These are phyloP conservation scores for Eupelmus urozonus DNA, from an alignment of 2,888 invertebrate species.

Conservation along the genomic window DNA sequence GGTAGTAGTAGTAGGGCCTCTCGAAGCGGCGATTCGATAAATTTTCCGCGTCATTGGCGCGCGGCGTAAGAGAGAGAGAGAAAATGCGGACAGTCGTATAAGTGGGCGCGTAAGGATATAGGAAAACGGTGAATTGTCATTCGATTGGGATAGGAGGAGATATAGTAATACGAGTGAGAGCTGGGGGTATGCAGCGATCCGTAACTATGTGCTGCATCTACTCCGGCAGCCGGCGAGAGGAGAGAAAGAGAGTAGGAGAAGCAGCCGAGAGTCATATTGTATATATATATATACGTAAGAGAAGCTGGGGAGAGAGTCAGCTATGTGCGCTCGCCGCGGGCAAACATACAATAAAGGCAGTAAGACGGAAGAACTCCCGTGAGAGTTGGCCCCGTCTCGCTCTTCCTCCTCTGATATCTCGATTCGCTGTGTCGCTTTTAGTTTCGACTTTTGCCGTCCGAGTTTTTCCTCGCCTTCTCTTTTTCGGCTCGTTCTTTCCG, in stretches of 20 bases:
- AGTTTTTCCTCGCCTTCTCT: constrained; percentile 15
- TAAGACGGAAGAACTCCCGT: constrained; percentile 68
- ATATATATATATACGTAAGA: constrained; percentile 15
- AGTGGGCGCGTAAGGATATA: constrained; percentile 45
- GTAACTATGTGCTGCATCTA: constrained; percentile 58
- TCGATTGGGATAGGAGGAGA: constrained; percentile 37
- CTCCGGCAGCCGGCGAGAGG: constrained; percentile 17
- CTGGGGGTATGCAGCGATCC: constrained; percentile 42
- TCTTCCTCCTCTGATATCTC: constrained; percentile 59
- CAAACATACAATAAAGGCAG: constrained; percentile 71
- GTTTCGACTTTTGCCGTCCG: constrained; percentile 38
- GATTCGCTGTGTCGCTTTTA: constrained; percentile 52
- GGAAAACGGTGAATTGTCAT: constrained; percentile 51
- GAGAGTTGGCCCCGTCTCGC: constrained; percentile 65
- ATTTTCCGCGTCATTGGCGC: constrained; percentile 47
- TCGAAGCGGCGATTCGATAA: constrained; percentile 44
- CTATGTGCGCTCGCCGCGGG: constrained; percentile 58
- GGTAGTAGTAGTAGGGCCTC: not conserved
- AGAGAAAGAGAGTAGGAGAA: not conserved
- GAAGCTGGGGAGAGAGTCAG: constrained; percentile 31
- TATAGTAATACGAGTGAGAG: no score
- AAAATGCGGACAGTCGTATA: constrained; percentile 36
- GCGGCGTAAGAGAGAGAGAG: not conserved
- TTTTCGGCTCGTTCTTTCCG: constrained; percentile 17
- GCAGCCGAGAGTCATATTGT: constrained; percentile 6